These are phyloP conservation scores for Knipowitschia caucasica DNA, from an alignment of 2,797 vertebrate genomes.

Conservation along the genomic window DNA sequence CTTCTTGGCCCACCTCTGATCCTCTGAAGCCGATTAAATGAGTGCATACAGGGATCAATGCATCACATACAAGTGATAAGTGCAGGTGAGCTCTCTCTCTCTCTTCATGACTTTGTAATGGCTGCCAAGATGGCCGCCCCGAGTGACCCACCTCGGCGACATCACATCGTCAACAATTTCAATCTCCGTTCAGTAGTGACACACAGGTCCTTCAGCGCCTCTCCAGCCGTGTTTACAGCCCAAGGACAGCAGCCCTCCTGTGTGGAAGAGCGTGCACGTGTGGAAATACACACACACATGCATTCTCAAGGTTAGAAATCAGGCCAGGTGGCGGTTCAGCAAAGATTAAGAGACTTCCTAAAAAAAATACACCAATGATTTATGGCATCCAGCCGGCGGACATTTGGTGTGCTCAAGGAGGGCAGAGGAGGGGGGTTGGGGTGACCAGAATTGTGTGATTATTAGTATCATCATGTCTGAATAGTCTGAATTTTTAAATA, in stretches of 20 bases:
- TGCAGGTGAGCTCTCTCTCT: background rate
- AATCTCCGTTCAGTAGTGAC: conserved; percentile 36
- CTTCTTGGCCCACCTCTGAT: too few relatives aligned
- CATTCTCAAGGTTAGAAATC: conserved; percentile 68
- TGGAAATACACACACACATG: conserved; percentile 31
- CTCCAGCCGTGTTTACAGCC: conserved; percentile 33
- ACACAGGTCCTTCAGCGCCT: conserved; percentile 38
- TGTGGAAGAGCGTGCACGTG: conserved; percentile 1
- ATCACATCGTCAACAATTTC: conserved; percentile 37
- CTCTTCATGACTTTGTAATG: background rate
- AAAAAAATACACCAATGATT: conserved; percentile 59
- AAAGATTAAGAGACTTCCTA: conserved; percentile 65
- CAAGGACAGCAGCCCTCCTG: conserved; percentile 41
- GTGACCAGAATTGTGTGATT: background rate
- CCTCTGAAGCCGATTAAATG: too few relatives aligned
- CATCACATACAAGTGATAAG: background rate
- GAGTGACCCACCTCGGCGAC: conserved; percentile 14
- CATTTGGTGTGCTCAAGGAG: conserved; percentile 25
- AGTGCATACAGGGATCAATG: too few relatives aligned
- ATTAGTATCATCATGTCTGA: too few relatives aligned
- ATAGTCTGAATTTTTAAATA: too few relatives aligned
- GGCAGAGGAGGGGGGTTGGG: conserved; percentile 28
- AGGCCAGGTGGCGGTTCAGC: conserved; percentile 64
- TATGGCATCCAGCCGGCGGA: conserved; percentile 32
- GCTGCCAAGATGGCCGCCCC: conserved; percentile 9